phyloP scores from a whole-genome alignment of 2,888 invertebrate species.

The Colletes collaris region DNA sequence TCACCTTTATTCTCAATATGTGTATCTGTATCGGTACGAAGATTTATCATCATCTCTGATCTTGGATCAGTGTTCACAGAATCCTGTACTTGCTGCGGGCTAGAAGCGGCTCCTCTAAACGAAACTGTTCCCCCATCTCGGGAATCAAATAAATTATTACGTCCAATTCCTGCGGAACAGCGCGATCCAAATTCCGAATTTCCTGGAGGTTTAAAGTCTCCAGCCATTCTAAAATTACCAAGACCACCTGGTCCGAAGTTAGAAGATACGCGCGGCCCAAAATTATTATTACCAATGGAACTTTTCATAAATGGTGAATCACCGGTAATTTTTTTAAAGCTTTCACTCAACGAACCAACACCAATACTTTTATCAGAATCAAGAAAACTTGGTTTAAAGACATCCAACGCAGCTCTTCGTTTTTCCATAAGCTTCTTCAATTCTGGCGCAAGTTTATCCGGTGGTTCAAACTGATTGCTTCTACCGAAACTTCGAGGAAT shows the following conservation, averaged over 20 bases:
- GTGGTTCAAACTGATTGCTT: constrained; percentile 66
- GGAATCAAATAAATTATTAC: constrained; percentile 40
- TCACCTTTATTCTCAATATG: constrained; percentile 26
- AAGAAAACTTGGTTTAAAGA: constrained; percentile 78
- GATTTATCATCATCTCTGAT: neutral
- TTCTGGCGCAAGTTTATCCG: constrained; percentile 76
- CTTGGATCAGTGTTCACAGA: constrained; percentile 7
- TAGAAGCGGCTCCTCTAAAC: constrained; percentile 39
- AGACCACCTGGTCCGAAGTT: constrained; percentile 55
- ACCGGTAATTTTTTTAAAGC: constrained; percentile 78
- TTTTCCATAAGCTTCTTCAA: constrained; percentile 81
- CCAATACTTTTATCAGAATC: constrained; percentile 69
- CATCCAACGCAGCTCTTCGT: constrained; percentile 76
- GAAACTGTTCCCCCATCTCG: constrained; percentile 24
- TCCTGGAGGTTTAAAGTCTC: constrained; percentile 63
- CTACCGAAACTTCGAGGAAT: constrained; percentile 62
- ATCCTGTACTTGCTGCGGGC: constrained; percentile 40
- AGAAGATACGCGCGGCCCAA: constrained; percentile 28
- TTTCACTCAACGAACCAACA: constrained; percentile 78
- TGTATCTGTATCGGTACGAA: neutral
- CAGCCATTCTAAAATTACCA: constrained; percentile 48
- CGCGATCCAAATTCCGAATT: constrained; percentile 57
- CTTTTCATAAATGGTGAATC: constrained; percentile 71
- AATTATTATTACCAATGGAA: constrained; percentile 42
- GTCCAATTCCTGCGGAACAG: constrained; percentile 45